A percentile compares a stretch with the other conserved stretches of the same genome.
phyloP scores from a whole-genome alignment of 1,140 invertebrate species.

The Acromyrmex charruanus region DNA sequence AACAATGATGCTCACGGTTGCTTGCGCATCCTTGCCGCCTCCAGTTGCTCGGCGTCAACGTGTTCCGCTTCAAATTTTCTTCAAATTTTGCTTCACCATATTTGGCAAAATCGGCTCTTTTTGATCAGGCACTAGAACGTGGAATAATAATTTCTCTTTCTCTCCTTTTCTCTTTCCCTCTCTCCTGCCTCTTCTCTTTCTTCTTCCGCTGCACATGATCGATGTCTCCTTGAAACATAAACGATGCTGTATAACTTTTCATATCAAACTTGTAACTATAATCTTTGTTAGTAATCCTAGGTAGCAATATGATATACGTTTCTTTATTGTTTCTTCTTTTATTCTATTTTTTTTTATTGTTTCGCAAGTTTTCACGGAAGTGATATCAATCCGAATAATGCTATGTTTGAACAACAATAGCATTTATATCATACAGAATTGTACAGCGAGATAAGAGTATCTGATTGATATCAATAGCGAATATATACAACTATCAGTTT shows the following conservation, averaged over 20 bases:
- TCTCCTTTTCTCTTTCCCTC: too few species aligned
- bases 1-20: constrained; percentile 60
- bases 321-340: background rate
- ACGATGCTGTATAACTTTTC: background rate
- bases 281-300: background rate
- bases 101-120: constrained; percentile 21
- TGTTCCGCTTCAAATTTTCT: constrained; percentile 3
- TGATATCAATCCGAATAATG: background rate
- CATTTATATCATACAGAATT: background rate
- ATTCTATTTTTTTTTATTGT: background rate
- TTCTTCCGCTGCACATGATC: constrained; percentile 1
- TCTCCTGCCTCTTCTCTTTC: background rate
- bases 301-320: background rate
- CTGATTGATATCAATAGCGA: background rate
- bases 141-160: background rate
- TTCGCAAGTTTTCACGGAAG: background rate
- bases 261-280: background rate
- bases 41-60: background rate
- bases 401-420: background rate
- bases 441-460: constrained; percentile 15
- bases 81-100: constrained; percentile 11
- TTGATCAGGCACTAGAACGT: constrained; percentile 28
- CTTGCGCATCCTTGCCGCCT: constrained; percentile 8
- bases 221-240: background rate
- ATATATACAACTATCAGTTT: background rate